Percentiles rank a stretch among this genome's conserved stretches.
These are phyloP conservation scores for Melolontha melolontha DNA, from an alignment of 2,888 invertebrate genomes.

Conservation along the genomic window DNA sequence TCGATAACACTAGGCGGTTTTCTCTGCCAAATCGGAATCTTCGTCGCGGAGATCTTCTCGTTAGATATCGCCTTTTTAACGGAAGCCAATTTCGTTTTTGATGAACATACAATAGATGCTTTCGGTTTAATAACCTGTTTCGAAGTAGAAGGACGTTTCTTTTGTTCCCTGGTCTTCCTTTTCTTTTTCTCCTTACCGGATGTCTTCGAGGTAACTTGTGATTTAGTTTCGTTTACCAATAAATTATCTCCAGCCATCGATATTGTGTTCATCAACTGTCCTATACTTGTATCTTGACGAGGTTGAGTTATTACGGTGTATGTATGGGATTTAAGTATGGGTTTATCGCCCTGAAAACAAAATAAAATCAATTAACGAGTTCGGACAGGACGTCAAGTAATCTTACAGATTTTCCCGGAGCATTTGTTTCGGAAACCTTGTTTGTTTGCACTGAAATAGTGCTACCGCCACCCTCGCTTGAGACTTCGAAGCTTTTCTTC, in stretches of 20 bases:
- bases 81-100: not conserved
- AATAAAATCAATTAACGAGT: too few relatives aligned
- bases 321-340: not conserved
- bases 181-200: not conserved
- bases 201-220: not conserved
- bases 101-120: not conserved
- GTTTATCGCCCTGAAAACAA: not conserved
- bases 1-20: slow-evolving; percentile 42
- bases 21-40: slow-evolving; percentile 42
- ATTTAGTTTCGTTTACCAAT: not conserved
- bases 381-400: not conserved
- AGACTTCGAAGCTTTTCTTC: slow-evolving; percentile 17
- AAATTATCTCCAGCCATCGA: slow-evolving; percentile 20
- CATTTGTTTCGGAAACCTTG: not conserved
- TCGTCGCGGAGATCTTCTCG: not conserved
- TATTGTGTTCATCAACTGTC: slow-evolving; percentile 8
- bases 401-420: not conserved
- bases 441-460: slow-evolving; percentile 18
- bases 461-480: slow-evolving; percentile 23
- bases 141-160: not conserved
- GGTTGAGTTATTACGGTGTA: slow-evolving; percentile 27
- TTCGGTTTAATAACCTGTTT: not conserved
- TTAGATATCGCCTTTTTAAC: not conserved
- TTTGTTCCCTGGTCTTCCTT: not conserved
- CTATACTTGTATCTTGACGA: slow-evolving; percentile 3